Percentiles rank a stretch among this genome's conserved stretches.
phyloP scores from a whole-genome alignment of 2,113 vertebrate genomes.

The Cisticola juncidis region DNA sequence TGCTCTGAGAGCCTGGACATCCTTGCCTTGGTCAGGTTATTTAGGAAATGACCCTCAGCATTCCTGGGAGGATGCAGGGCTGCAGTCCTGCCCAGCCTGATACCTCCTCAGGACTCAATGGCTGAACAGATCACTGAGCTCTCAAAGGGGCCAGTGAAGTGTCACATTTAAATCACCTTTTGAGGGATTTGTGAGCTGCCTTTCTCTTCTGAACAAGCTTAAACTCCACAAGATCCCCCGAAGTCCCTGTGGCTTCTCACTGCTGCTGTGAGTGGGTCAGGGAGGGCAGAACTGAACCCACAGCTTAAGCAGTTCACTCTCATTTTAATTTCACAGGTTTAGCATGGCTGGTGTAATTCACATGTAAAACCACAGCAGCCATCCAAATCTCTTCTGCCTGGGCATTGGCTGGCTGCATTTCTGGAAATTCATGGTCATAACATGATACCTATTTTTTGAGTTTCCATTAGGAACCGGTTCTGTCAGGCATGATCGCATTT shows the following conservation, averaged over 20 bases:
- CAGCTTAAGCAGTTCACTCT: constrained; percentile 4
- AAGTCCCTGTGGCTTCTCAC: background rate
- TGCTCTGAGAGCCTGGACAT: background rate
- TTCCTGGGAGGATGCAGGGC: accelerated
- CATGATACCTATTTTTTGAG: constrained; percentile 36
- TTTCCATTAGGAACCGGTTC: constrained; percentile 56
- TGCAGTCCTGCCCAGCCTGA: background rate
- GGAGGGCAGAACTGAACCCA: background rate
- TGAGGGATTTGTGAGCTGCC: background rate
- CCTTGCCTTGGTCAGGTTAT: background rate
- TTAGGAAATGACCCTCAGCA: background rate
- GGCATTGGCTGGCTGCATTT: constrained; percentile 53
- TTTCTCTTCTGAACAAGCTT: background rate
- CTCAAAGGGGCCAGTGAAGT: background rate
- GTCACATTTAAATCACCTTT: background rate
- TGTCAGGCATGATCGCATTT: background rate
- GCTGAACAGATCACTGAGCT: background rate
- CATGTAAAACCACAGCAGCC: constrained; percentile 18
- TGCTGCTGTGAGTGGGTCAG: background rate
- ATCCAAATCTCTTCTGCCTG: constrained; percentile 18
- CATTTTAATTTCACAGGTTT: constrained; percentile 28
- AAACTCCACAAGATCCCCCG: background rate
- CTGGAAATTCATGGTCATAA: constrained; percentile 58
- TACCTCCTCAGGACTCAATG: background rate
- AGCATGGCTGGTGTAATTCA: background rate